Evolutionary conservation across 2,797 vertebrate species (phyloP).

Genomic region (Synaphobranchus kaupii): DNA sequence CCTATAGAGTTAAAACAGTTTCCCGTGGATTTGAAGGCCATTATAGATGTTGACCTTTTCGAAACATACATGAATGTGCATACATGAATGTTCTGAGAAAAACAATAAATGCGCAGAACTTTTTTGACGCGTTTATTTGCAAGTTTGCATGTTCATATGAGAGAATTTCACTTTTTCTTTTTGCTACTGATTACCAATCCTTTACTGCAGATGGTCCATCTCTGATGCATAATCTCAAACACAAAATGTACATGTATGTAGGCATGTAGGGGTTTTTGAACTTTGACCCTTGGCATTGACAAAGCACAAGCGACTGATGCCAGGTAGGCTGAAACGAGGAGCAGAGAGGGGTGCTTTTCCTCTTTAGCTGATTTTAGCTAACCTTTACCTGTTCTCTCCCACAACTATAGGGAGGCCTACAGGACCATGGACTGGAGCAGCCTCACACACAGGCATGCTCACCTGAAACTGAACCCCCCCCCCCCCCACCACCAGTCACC

Average conservation of each 20-base stretch:
- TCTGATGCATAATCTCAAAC: neutral
- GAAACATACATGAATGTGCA: neutral
- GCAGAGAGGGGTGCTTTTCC: neutral
- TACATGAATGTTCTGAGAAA: neutral
- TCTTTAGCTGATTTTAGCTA: neutral
- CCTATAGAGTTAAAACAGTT: too few species aligned
- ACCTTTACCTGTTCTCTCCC: neutral
- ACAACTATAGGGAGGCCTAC: too few species aligned
- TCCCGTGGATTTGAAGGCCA: neutral
- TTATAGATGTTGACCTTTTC: neutral
- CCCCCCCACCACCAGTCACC: too few species aligned
- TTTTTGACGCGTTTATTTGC: neutral
- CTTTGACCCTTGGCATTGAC: neutral
- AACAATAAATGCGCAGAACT: neutral
- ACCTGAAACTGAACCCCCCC: neutral
- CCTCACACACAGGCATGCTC: neutral
- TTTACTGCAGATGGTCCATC: neutral
- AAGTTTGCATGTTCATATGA: neutral
- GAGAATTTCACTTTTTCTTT: neutral
- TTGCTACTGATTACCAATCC: neutral
- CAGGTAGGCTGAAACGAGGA: neutral
- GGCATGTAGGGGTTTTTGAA: neutral
- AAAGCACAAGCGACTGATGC: neutral
- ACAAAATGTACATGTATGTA: neutral
- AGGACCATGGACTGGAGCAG: neutral